These are phyloP conservation scores for Volucella inflata DNA, from an alignment of 2,888 invertebrate genomes.

Conservation along the genomic window DNA sequence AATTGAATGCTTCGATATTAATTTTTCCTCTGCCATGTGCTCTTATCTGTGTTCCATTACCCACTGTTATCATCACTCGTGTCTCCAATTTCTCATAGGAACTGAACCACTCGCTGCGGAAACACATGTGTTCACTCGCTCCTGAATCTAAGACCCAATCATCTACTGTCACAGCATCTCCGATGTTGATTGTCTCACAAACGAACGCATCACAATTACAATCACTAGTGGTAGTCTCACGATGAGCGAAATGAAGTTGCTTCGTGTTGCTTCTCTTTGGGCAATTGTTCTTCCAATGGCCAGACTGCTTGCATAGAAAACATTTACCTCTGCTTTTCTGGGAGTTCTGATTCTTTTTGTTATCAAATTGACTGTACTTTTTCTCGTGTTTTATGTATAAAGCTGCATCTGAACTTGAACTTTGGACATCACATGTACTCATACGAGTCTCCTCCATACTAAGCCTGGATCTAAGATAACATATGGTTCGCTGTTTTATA, in stretches of 20 bases:
- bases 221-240: neutral
- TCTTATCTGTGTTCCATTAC: neutral
- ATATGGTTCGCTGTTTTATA: too few relatives aligned
- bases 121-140: too few relatives aligned
- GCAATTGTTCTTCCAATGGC: neutral
- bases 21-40: too few relatives aligned
- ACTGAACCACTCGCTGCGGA: constrained; percentile 1
- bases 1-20: constrained; percentile 11
- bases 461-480: constrained; percentile 10
- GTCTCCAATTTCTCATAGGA: constrained; percentile 4
- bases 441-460: too few relatives aligned
- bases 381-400: neutral
- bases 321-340: neutral
- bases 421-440: too few relatives aligned
- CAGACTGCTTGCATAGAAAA: neutral
- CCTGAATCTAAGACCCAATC: too few relatives aligned
- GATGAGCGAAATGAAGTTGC: constrained; percentile 7
- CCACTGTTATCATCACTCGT: constrained; percentile 1
- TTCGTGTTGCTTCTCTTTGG: neutral
- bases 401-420: neutral
- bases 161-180: too few relatives aligned
- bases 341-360: constrained; percentile 2
- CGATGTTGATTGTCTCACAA: too few relatives aligned
- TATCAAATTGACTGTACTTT: neutral
- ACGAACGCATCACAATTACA: neutral